These are phyloP conservation scores for Catamblyrhynchus diadema DNA, from an alignment of 2,797 vertebrate species.

Conservation along the genomic window DNA sequence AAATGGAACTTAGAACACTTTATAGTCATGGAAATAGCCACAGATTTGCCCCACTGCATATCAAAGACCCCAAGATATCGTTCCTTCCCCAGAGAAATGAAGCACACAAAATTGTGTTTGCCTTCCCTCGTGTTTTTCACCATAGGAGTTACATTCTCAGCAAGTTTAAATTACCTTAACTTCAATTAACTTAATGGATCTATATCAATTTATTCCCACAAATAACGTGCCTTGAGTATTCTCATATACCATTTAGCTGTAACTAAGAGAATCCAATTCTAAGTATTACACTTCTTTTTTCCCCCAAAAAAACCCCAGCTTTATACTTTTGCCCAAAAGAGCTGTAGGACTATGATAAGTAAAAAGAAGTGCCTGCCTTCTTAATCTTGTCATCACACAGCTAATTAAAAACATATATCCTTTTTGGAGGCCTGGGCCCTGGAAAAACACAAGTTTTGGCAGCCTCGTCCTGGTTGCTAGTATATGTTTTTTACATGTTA, in stretches of 20 bases:
- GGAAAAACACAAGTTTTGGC: conserved; percentile 51
- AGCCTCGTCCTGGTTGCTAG: neutral
- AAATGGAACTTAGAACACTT: neutral
- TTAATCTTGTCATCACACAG: conserved; percentile 40
- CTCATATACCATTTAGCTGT: neutral
- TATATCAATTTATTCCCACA: neutral
- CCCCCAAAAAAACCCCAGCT: accelerated
- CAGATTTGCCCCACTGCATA: accelerated
- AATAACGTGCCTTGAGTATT: neutral
- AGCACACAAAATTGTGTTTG: neutral
- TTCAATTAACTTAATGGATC: neutral
- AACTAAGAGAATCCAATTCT: neutral
- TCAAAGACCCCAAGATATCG: neutral
- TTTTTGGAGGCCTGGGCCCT: conserved; percentile 4
- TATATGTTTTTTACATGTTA: neutral
- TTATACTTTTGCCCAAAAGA: neutral
- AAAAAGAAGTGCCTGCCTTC: conserved; percentile 12
- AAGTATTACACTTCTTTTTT: neutral
- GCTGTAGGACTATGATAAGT: neutral
- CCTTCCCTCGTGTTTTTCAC: neutral
- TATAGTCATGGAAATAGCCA: neutral
- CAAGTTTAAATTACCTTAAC: neutral
- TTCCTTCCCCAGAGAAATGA: neutral
- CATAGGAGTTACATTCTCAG: neutral
- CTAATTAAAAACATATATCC: conserved; percentile 48